Base-by-base conservation (phyloP, 2,888 invertebrate species). In the Acrocyrtus sp. region DNA sequence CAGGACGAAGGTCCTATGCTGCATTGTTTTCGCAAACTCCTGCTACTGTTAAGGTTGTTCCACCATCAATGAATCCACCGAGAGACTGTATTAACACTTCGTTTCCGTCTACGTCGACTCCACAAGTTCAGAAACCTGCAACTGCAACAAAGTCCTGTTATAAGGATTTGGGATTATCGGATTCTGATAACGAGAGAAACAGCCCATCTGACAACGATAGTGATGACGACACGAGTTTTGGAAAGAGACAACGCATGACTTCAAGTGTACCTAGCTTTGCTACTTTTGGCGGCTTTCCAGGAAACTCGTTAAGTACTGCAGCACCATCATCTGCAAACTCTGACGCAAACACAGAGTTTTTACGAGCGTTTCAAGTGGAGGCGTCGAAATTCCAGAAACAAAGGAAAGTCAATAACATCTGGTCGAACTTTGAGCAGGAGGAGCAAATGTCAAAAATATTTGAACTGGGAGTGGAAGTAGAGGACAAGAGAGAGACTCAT, bases 391-490 rank as follows among this genome's bases (percentile, higher is more conserved):
- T 76, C 19, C 74, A 76, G 50, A 61, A 74, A 22, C 60, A 70
- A n/a, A 41, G 72, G 26, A 76, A 74, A 39, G 45, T 63, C 0
- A 76, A 76, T 56, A 43, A 45, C 15, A 50, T 76, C 26, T 76
- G 76, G 76, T 57, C 72, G 0, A 53, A 62, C 47, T 60, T 76
- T 12, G 51, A 74, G 21, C 74, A 74, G 34, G 76, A 76, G 17
- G 74, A 76, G 26, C 63, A 74, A 53, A 72, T 70, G 15, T 60
- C 76, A 0, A 58, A 63, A n/a, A 53, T 58, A n/a, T 58, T 74
- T 27, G 62, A 65, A 34, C 41, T 58, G 10, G 45, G 43, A 22
- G 39, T 47, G 24, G 70, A 70, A 1, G 26, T 45, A 17, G 74
- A 65, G 19, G 27, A n/a, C 3, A 21, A 29, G 8, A 51, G 47